These are phyloP conservation scores for Eurystomus gularis DNA, from an alignment of 2,113 vertebrate genomes.

Conservation along the genomic window DNA sequence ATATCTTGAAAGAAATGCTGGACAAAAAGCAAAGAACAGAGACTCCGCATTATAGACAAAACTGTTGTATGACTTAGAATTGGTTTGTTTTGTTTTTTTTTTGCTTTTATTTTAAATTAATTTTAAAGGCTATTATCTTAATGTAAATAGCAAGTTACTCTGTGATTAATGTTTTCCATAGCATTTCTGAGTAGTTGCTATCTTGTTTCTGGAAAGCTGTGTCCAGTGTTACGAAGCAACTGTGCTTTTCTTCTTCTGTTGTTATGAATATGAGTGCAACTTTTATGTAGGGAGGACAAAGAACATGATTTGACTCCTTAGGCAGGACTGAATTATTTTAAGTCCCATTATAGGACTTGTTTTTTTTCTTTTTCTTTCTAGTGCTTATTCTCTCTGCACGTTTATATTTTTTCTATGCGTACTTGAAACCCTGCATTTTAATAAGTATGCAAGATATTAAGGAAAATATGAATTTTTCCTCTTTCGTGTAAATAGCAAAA, in stretches of 20 bases:
- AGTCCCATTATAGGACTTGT: background rate
- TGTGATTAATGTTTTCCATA: slow-evolving; percentile 39
- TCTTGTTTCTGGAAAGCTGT: slow-evolving; percentile 35
- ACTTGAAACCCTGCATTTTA: slow-evolving; percentile 40
- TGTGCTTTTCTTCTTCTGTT: slow-evolving; percentile 29
- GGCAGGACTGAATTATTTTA: background rate
- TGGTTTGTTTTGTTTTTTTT: background rate
- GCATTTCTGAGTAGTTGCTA: slow-evolving; percentile 46
- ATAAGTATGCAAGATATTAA: background rate
- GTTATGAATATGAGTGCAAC: background rate
- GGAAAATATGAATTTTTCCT: background rate
- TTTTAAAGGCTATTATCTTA: background rate
- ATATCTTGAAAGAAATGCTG: background rate
- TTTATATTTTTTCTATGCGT: slow-evolving; percentile 52
- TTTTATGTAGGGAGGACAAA: slow-evolving; percentile 10
- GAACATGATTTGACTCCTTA: background rate
- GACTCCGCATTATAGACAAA: background rate
- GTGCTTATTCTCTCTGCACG: slow-evolving; percentile 20
- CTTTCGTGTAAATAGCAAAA: slow-evolving; percentile 42
- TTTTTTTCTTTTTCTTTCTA: background rate
- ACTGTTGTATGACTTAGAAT: background rate
- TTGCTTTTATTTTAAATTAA: background rate
- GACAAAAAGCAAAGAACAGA: slow-evolving; percentile 8
- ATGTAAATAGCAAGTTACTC: slow-evolving; percentile 46
- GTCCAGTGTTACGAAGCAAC: slow-evolving; percentile 17